Evolutionary conservation across 2,113 vertebrate species (phyloP), one percentile per base, ranked within the genome.

Genomic region (Oncorhynchus tshawytscha): DNA sequence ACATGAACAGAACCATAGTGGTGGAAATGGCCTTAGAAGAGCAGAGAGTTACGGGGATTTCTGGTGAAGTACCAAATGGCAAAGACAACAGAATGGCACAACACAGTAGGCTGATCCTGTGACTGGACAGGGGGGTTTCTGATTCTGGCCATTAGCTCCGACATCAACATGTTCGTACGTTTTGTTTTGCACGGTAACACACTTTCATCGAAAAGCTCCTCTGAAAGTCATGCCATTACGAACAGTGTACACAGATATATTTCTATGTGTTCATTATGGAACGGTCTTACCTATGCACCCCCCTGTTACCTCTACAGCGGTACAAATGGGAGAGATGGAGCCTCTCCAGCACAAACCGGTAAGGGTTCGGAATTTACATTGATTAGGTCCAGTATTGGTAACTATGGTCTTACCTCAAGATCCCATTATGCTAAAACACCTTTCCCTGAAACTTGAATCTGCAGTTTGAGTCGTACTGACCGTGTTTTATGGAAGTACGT

Each of bases 11-110:
- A 71, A 24, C 59, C 27, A 39, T 70, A 27, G 20, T 49, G 78
- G 76, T 75, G 48, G 77, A 72, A 81, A 89, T 80, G 81, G 87
- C 90, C 88, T 90, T 89, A 85, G 80, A 74, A 77, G 82, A 62
- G 65, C 6, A 70, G 29, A 67, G 68, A 16, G 24, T 27, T 24
- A 48, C 20, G 24, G 48, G 60, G 49, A 31, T 54, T 54, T 54
- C 16, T 54, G 51, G 51, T 54, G 51, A 54, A 54, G 4, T 73
- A 72, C 74, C 31, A 39, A 68, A 4, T 31, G 67, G 15, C 79
- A 78, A 82, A 85, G 18, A 45, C 29, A 34, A 68, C 16, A 16
- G 65, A 29, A 29, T 67, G 11, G 25, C 13, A 34, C 27, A 18
- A 20, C 15, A 20, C 25, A 68, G 31, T 62, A 71, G 2, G 0